These are phyloP conservation scores for Meda fulgida DNA, from an alignment of 2,797 vertebrate genomes.

Conservation along the genomic window DNA sequence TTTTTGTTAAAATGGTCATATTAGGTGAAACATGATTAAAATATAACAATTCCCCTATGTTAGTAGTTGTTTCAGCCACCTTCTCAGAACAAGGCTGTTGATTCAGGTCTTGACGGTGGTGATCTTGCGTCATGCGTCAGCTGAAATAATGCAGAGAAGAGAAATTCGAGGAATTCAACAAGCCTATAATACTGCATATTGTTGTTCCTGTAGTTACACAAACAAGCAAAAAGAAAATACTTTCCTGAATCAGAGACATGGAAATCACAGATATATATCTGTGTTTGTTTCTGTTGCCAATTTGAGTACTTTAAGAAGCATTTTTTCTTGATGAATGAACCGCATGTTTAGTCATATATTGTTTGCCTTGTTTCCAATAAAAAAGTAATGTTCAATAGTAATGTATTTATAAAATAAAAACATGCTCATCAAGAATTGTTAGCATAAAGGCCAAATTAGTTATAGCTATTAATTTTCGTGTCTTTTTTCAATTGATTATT, in stretches of 20 bases:
- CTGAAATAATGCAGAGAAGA: neutral
- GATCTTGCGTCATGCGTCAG: neutral
- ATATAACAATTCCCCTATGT: neutral
- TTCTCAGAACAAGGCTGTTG: neutral
- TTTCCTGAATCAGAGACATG: neutral
- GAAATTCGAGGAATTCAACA: neutral
- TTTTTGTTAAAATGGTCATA: neutral
- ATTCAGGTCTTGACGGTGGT: neutral
- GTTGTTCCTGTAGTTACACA: neutral
- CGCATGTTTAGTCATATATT: too few species aligned
- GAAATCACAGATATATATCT: slow-evolving; percentile 3
- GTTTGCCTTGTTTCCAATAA: too few species aligned
- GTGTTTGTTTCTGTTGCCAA: neutral
- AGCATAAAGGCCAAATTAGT: too few species aligned
- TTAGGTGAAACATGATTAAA: neutral
- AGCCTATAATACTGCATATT: neutral
- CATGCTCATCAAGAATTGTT: too few species aligned
- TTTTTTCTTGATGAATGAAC: neutral
- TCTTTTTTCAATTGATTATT: neutral
- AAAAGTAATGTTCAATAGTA: too few species aligned
- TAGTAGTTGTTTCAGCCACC: neutral
- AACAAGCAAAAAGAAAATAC: neutral
- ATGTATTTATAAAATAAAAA: too few species aligned
- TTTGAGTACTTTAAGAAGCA: neutral
- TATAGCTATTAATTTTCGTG: too few species aligned